Evolutionary conservation across 2,888 invertebrate genomes (phyloP).

Genomic region (Scrobipalpa atriplicella): DNA sequence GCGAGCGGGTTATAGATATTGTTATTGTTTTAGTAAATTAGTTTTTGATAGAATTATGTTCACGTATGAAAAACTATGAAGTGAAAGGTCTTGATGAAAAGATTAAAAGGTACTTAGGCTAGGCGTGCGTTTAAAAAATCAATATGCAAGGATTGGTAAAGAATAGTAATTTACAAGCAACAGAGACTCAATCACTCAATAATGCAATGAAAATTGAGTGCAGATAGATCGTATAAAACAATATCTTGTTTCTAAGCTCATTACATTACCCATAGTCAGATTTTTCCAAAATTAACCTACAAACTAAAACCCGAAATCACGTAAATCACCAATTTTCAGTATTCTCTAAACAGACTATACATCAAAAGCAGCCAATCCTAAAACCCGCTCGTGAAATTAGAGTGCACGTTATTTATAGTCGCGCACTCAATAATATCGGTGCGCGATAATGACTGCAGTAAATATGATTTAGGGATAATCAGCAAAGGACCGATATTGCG

Average conservation of each 20-base stretch:
- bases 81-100: no score
- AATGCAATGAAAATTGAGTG: no score
- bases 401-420: slow-evolving; percentile 62
- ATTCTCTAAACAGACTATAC: slow-evolving; percentile 16
- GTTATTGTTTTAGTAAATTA: slow-evolving; percentile 5
- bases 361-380: slow-evolving; percentile 36
- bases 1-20: slow-evolving; percentile 40
- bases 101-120: no score
- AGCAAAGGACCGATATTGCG: slow-evolving; percentile 42
- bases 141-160: no score
- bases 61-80: no score
- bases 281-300: slow-evolving; percentile 8
- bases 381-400: slow-evolving; percentile 56
- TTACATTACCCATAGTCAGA: neutral
- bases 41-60: no score
- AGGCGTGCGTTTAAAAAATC: no score
- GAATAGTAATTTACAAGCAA: no score
- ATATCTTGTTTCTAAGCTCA: no score
- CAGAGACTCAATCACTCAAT: no score
- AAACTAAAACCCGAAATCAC: slow-evolving; percentile 5
- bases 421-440: slow-evolving; percentile 57
- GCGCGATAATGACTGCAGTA: slow-evolving; percentile 67
- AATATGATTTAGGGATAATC: slow-evolving; percentile 69
- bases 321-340: slow-evolving; percentile 5
- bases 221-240: no score